A percentile compares a stretch with the other conserved stretches of the same genome.
Conservation (phyloP, 2,888 invertebrate genomes). For the Prostheceraeus crozeri region DNA sequence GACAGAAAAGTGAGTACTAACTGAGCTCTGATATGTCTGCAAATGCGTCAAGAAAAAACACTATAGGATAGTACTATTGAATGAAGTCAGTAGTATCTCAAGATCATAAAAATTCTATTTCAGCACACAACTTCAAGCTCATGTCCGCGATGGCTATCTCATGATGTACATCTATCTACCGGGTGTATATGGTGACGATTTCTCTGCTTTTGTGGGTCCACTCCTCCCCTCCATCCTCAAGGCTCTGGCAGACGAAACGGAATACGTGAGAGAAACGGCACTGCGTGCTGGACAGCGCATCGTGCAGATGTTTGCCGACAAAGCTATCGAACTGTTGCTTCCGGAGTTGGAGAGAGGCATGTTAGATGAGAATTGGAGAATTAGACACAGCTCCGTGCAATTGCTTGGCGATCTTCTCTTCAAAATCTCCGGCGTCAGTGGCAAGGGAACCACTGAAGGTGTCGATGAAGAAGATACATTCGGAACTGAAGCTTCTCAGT, state of each 20-base stretch:
- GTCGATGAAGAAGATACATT: constrained; percentile 17
- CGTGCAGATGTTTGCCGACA: constrained; percentile 88
- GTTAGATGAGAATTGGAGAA: constrained; percentile 97
- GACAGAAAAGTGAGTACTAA: constrained; percentile 78
- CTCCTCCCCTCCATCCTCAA: constrained; percentile 93
- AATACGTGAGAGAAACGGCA: constrained; percentile 94
- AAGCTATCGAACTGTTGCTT: constrained; percentile 79
- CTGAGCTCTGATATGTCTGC: too few relatives aligned
- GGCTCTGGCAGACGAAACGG: constrained; percentile 95
- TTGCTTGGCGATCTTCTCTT: constrained; percentile 87
- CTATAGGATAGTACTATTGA: too few relatives aligned
- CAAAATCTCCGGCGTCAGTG: constrained; percentile 75
- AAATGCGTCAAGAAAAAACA: constrained; percentile 62
- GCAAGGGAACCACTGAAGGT: constrained; percentile 67
- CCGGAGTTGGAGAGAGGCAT: constrained; percentile 75
- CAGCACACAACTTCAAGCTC: constrained; percentile 72
- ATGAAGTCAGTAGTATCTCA: too few relatives aligned
- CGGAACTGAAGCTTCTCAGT: not conserved
- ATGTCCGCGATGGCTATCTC: constrained; percentile 97
- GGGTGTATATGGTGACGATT: constrained; percentile 85
- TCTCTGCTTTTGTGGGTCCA: constrained; percentile 86
- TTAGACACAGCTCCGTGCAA: constrained; percentile 82
- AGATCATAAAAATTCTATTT: constrained; percentile 39
- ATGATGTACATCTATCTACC: constrained; percentile 99
- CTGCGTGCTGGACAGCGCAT: constrained; percentile 90